phyloP scores from a whole-genome alignment of 2,888 invertebrate genomes.

The Corbicula japonica region DNA sequence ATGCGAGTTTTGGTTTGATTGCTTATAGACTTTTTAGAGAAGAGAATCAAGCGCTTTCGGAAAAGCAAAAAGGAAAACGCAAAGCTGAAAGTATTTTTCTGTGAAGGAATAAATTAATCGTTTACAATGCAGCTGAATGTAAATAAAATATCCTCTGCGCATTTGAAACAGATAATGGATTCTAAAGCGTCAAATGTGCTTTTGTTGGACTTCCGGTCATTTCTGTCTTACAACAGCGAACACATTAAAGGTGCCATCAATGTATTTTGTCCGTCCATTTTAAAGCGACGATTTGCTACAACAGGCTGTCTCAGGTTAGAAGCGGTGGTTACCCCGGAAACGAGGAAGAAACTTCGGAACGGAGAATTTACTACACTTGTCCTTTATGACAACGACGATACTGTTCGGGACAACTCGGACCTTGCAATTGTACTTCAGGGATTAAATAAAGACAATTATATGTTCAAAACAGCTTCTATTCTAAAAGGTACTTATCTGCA shows the following conservation, averaged over 20 bases:
- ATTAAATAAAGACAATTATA: constrained; percentile 65
- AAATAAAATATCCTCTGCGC: constrained; percentile 10
- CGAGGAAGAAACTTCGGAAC: constrained; percentile 61
- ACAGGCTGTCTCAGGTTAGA: constrained; percentile 67
- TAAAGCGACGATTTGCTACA: constrained; percentile 71
- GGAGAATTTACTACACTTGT: constrained; percentile 70
- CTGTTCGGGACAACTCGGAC: constrained; percentile 61
- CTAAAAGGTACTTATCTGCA: constrained; percentile 56
- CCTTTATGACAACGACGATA: constrained; percentile 71
- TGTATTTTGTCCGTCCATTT: constrained; percentile 82
- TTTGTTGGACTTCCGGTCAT: constrained; percentile 81
- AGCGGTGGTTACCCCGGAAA: constrained; percentile 58
- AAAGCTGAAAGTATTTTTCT: background rate
- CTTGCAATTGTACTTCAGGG: constrained; percentile 71
- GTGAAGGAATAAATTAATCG: background rate
- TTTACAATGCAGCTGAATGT: constrained; percentile 7
- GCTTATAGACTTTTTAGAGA: background rate
- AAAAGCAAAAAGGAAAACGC: background rate
- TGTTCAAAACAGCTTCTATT: constrained; percentile 50
- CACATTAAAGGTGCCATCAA: constrained; percentile 78
- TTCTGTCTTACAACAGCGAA: constrained; percentile 78
- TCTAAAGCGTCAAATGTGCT: constrained; percentile 28
- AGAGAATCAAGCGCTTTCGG: background rate
- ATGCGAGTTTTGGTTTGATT: too few species aligned
- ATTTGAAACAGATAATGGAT: constrained; percentile 20